These are phyloP conservation scores for Rambutsinella grinnellia DNA, from an alignment of 2,888 invertebrate genomes.

Conservation along the genomic window DNA sequence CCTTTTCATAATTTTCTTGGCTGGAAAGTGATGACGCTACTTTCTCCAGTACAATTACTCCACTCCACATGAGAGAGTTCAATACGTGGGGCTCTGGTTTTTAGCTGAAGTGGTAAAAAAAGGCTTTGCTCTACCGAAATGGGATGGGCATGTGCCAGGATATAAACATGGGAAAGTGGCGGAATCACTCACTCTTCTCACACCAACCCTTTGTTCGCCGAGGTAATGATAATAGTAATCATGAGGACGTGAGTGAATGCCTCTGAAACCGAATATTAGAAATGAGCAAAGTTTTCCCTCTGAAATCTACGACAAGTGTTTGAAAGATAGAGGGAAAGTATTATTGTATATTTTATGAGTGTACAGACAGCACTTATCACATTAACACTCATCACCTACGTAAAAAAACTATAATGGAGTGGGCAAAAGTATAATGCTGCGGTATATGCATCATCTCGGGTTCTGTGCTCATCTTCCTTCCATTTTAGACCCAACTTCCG, in stretches of 20 bases:
- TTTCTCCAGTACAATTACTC: neutral
- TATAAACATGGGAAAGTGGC: neutral
- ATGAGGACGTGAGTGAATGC: neutral
- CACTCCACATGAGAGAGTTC: neutral
- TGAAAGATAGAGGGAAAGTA: neutral
- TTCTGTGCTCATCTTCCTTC: neutral
- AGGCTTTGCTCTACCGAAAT: neutral
- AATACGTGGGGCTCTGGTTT: neutral
- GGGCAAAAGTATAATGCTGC: too few species aligned
- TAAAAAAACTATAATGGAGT: neutral
- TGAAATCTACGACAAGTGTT: neutral
- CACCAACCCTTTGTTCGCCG: neutral
- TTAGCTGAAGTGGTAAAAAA: neutral
- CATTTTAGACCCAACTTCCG: neutral
- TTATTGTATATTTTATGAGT: neutral
- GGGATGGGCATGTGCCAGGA: neutral
- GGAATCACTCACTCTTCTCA: neutral
- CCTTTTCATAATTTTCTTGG: neutral
- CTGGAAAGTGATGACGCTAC: neutral
- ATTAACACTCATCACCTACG: conserved; percentile 9
- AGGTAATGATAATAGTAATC: neutral
- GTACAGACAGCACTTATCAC: conserved; percentile 1
- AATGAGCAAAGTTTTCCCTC: neutral
- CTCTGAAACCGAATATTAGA: conserved; percentile 12
- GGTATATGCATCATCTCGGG: neutral